These are phyloP conservation scores for Euwallacea fornicatus DNA, from an alignment of 1,140 invertebrate genomes.

Conservation along the genomic window DNA sequence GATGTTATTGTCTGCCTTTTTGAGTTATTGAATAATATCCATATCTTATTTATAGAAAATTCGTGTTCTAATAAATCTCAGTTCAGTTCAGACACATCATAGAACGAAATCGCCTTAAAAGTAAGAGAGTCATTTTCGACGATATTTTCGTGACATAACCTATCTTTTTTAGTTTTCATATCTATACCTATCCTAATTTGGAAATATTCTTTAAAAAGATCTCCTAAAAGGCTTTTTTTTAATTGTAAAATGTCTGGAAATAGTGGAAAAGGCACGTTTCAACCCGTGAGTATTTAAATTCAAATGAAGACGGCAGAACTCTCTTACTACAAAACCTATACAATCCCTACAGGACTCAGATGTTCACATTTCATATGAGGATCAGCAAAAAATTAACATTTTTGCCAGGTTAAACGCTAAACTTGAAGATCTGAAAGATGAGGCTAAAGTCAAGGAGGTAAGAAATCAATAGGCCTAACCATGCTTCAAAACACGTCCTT, in stretches of 20 bases:
- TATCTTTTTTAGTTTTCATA: not conserved
- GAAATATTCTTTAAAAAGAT: not conserved
- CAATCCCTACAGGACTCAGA: constrained; percentile 74
- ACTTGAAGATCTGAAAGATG: constrained; percentile 87
- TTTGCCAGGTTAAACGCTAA: constrained; percentile 93
- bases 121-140: too few relatives aligned
- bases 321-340: constrained; percentile 2
- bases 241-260: constrained; percentile 25
- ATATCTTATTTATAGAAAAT: too few relatives aligned
- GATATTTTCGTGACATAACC: not conserved
- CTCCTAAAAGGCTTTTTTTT: not conserved
- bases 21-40: too few relatives aligned
- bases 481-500: too few relatives aligned
- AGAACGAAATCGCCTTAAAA: too few relatives aligned
- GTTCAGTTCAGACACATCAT: too few relatives aligned
- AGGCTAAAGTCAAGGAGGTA: constrained; percentile 84
- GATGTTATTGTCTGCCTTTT: too few relatives aligned
- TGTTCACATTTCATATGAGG: constrained; percentile 92
- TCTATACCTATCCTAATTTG: not conserved
- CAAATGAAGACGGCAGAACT: not conserved
- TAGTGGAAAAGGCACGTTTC: constrained; percentile 49
- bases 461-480: constrained; percentile 13
- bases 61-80: too few relatives aligned
- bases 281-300: constrained; percentile 46
- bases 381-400: constrained; percentile 97